These are phyloP conservation scores for Rhinogobio ventralis DNA, from an alignment of 2,797 vertebrate genomes.

Conservation along the genomic window DNA sequence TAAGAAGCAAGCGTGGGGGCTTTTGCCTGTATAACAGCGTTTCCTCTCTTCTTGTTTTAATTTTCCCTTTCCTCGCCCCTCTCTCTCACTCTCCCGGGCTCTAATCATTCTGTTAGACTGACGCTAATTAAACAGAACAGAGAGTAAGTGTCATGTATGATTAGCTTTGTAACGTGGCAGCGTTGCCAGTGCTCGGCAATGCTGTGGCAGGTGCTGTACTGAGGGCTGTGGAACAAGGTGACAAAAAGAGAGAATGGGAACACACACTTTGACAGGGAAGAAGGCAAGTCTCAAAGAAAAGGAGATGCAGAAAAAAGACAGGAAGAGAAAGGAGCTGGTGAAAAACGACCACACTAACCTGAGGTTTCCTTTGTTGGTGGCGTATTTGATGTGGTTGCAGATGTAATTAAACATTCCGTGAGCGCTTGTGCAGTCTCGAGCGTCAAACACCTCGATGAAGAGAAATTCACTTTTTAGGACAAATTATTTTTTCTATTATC, in stretches of 20 bases:
- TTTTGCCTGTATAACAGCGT: constrained; percentile 40
- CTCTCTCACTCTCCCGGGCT: constrained; percentile 31
- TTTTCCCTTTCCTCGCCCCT: constrained; percentile 14
- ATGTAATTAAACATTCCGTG: constrained; percentile 99
- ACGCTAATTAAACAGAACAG: constrained; percentile 70
- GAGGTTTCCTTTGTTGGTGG: constrained; percentile 99
- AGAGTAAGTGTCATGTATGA: constrained; percentile 74
- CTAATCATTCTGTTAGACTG: constrained; percentile 61
- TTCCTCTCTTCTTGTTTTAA: constrained; percentile 9
- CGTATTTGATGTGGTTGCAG: constrained; percentile 98
- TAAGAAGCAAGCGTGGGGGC: constrained; percentile 16
- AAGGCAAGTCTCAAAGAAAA: constrained; percentile 23
- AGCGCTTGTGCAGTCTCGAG: constrained; percentile 94
- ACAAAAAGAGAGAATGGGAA: constrained; percentile 40
- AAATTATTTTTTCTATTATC: constrained; percentile 1
- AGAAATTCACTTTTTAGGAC: constrained; percentile 36
- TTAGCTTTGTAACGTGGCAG: constrained; percentile 57
- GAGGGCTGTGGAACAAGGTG: constrained; percentile 37
- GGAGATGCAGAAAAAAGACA: constrained; percentile 46
- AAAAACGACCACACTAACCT: constrained; percentile 78
- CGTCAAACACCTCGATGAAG: constrained; percentile 90
- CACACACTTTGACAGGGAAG: constrained; percentile 57
- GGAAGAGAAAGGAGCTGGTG: neutral
- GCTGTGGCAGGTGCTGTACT: constrained; percentile 46
- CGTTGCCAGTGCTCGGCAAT: constrained; percentile 19